Evolutionary conservation across 2,113 vertebrate species (phyloP).

Genomic region (Colinus virginianus): DNA sequence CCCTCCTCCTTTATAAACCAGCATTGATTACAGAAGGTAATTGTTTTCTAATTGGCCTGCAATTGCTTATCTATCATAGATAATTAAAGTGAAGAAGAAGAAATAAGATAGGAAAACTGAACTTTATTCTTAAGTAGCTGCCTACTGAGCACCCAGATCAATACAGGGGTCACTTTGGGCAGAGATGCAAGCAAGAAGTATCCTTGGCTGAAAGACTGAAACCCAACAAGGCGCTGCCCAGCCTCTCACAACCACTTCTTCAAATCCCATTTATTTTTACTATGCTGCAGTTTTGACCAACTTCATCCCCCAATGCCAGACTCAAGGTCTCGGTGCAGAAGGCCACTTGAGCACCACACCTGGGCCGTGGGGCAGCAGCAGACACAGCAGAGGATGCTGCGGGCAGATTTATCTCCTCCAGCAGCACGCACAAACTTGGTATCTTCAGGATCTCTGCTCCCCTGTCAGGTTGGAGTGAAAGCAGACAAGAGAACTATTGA

Average conservation of each 20-base stretch:
- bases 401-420: not conserved
- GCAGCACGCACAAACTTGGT: fast-evolving
- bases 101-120: constrained; percentile 35
- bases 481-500: not conserved
- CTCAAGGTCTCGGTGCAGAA: fast-evolving
- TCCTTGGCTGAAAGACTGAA: constrained; percentile 13
- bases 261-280: not conserved
- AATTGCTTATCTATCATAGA: constrained; percentile 74
- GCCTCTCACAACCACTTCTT: not conserved
- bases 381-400: not conserved
- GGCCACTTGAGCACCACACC: not conserved
- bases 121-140: constrained; percentile 66
- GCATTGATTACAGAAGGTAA: constrained; percentile 66
- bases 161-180: constrained; percentile 64
- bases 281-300: fast-evolving
- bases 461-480: constrained; percentile 20
- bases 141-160: constrained; percentile 56
- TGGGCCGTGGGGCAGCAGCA: fast-evolving
- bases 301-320: no score
- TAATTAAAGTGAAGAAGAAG: constrained; percentile 72
- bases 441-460: constrained; percentile 2
- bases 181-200: not conserved
- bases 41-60: constrained; percentile 77
- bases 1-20: not conserved
- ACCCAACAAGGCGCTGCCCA: not conserved